Conservation (phyloP, 1,140 invertebrate species). For the Carcinoscorpius rotundicauda region DNA sequence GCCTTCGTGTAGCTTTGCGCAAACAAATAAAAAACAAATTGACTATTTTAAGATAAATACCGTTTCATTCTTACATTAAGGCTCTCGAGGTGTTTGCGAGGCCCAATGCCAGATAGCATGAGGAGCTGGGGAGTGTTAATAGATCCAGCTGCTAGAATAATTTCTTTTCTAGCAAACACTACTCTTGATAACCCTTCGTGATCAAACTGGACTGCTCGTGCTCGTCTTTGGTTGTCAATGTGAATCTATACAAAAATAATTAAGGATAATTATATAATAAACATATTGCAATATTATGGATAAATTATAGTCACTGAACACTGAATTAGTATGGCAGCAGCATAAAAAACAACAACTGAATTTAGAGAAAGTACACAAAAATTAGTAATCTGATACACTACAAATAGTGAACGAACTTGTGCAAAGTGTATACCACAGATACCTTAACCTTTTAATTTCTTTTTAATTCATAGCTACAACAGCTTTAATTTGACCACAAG, state of each 20-base stretch:
- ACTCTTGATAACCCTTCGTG: slow-evolving; percentile 52
- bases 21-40: background rate
- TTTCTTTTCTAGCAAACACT: slow-evolving; percentile 66
- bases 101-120: slow-evolving; percentile 4
- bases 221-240: slow-evolving; percentile 37
- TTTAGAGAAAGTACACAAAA: too few species aligned
- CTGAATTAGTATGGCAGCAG: too few species aligned
- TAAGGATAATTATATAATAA: background rate
- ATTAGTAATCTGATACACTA: too few species aligned
- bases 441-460: too few species aligned
- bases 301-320: too few species aligned
- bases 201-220: slow-evolving; percentile 72
- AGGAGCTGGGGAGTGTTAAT: slow-evolving; percentile 3
- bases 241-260: slow-evolving; percentile 1
- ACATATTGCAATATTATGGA: background rate
- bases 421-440: too few species aligned
- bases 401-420: too few species aligned
- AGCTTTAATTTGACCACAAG: too few species aligned
- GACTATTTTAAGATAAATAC: background rate
- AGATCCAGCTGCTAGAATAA: slow-evolving; percentile 50
- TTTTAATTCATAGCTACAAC: too few species aligned
- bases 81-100: background rate
- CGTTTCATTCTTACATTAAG: slow-evolving; percentile 26
- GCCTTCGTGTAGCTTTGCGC: too few species aligned
- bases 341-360: too few species aligned